Evolutionary conservation across 2,888 invertebrate species (phyloP), one percentile per base, ranked within the genome.

Genomic region (Drosophila mimetica): DNA sequence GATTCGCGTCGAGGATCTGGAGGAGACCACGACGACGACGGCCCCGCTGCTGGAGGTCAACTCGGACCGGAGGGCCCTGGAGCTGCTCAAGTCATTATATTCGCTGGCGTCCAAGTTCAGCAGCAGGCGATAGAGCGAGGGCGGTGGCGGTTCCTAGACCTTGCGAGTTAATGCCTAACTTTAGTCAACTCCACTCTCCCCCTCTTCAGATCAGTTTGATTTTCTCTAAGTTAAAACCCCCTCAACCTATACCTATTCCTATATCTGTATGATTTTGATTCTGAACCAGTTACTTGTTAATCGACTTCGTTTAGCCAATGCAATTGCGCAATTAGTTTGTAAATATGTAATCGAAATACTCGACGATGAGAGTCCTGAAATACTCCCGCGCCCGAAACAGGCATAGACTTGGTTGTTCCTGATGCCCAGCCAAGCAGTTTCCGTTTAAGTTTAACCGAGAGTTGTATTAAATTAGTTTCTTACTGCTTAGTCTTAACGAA

Each of bases 21-120:
- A 90, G 39, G 86, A 85, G 13, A 79, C 85, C 42, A 47, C 55
- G 75, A 67, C 58, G 46, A 48, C 75, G 66, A 52, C 74, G 57
- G 77, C 73, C 41, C 79, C 79, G 20, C 65, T 63, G 9, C 48
- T 44, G 28, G 85, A 73, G 71, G 65, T 74, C 69, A 92, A 93
- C 54, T 94, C 96, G 13, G 96, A 97, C 86, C 94, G 94, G 20
- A 93, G 97, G 90, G 97, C 97, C 13, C 92, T 97, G 82, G 96
- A 97, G 91, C 92, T 97, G 78, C 93, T 97, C 89, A 95, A 96
- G 92, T 96, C 97, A 73, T 93, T 97, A 61, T 97, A 97, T 92
- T 94, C 96, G 72, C 94, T 97, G 90, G 96, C 97, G 60, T 96
- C 96, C 18, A 94, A 95, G 92, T 96, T 96, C 61, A 88, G 88